Evolutionary conservation across 2,113 vertebrate genomes (phyloP).

Genomic region (Colius striatus): DNA sequence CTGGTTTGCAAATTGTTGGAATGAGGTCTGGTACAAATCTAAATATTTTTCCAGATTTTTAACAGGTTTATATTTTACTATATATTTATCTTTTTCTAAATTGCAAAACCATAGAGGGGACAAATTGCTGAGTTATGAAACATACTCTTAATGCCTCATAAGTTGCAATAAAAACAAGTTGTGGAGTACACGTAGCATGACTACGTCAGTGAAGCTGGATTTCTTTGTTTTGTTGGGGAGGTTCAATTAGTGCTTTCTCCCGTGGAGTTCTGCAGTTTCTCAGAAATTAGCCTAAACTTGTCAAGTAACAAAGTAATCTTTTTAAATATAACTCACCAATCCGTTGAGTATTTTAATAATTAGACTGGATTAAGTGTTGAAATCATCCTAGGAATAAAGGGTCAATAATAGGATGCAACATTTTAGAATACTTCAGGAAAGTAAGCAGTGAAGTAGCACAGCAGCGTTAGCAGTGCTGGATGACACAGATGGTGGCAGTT

Average conservation of each 20-base stretch:
- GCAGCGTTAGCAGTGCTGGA: not conserved
- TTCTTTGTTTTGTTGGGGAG: not conserved
- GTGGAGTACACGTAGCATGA: not conserved
- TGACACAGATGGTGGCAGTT: not conserved
- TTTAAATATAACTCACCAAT: not conserved
- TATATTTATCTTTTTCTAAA: not conserved
- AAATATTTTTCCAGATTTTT: not conserved
- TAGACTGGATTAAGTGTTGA: not conserved
- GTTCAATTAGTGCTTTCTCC: not conserved
- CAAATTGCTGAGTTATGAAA: not conserved
- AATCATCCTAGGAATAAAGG: not conserved
- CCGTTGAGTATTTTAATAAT: not conserved
- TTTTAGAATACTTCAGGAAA: not conserved
- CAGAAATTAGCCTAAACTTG: not conserved
- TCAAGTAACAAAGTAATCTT: not conserved
- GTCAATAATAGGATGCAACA: not conserved
- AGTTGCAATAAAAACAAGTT: not conserved
- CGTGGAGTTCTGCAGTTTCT: not conserved
- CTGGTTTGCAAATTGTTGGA: not conserved
- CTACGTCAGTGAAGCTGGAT: accelerated
- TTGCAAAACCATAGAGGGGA: not conserved
- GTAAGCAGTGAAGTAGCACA: not conserved
- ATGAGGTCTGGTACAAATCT: not conserved
- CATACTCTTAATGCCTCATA: not conserved
- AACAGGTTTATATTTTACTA: not conserved